A percentile compares a stretch with the other conserved stretches of the same genome.
Conservation (phyloP, 2,888 invertebrate species). For the Sericinus montela region DNA sequence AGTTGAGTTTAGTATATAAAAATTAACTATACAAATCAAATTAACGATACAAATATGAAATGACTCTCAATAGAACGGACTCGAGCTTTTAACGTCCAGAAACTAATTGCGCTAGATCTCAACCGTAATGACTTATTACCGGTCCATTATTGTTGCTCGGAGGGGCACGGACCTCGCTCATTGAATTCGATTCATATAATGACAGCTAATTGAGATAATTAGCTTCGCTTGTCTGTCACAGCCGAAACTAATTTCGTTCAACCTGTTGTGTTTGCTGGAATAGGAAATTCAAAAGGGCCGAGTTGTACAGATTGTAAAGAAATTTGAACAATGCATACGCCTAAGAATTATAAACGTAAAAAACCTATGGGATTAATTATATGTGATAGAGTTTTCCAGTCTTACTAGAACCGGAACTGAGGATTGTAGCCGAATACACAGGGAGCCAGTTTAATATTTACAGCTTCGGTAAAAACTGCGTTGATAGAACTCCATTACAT, state of each 20-base stretch:
- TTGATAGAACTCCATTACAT: no score
- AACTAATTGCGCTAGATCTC: slow-evolving; percentile 10
- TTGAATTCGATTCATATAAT: slow-evolving; percentile 14
- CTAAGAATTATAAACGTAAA: no score
- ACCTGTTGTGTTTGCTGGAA: neutral
- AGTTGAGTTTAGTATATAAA: no score
- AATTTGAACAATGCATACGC: neutral
- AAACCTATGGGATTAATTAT: no score
- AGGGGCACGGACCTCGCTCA: slow-evolving; percentile 8
- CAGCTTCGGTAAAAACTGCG: no score
- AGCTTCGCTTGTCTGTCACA: slow-evolving; percentile 3
- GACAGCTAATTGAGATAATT: slow-evolving; percentile 14
- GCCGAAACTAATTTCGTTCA: slow-evolving; percentile 6
- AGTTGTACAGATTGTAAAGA: no score
- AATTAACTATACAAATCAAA: no score
- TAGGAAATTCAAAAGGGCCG: no score
- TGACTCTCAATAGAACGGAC: neutral
- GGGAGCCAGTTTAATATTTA: no score
- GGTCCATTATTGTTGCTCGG: slow-evolving; percentile 2
- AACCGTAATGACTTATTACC: slow-evolving; percentile 11
- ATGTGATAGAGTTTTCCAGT: no score
- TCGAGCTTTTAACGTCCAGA: neutral
- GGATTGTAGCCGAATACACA: no score
- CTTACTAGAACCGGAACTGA: no score
- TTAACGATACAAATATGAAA: neutral